Base-by-base conservation (phyloP, 2,888 invertebrate species). In the Sarcophaga variegata region DNA sequence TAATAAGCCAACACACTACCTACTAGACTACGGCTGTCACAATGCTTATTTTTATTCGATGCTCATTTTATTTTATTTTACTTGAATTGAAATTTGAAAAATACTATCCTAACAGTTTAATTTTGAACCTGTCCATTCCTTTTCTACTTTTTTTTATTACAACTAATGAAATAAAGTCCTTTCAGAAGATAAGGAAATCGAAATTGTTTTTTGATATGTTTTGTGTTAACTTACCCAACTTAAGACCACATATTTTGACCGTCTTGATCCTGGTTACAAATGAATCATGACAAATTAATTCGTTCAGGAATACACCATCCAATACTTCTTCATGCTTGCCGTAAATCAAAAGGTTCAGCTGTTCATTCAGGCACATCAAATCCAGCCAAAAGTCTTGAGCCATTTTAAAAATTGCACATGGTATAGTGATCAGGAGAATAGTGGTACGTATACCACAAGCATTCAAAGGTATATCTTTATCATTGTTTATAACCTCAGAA, bases 321-420 rank as follows among this genome's bases (percentile, higher is more conserved):
- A 87, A 27, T 5, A 87, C 22, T 10, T 87, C 78, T 22, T 75
- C 79, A 59, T 87, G 87, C 63, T 71, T 79, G 70, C 87, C 87
- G 11, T 81, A 87, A 60, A 87, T 71, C 3, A 60, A 62, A 59
- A 66, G 72, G 8, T 54, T 20, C 47, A 87, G 45, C 0, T 47
- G 8, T 17, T 63, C 27, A 79, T 87, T 87, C 3, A 70, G 11
- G 45, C 45, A 47, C 27, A 84, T 10, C 22, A 84, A 47, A 37
- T 87, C 84, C 6, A 84, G 17, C 87, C 86, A 87, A 79, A 83
- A 84, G 25, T 70, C 22, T n/a, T 81, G 78, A 27, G 83, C 86
- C 54, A 54, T 71, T 63, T 78, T 83, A 71, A 87, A 84, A 27
- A 87, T 87, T 45, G 2, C 45, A 63, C 45, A 66, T 5, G 86